Evolutionary conservation across 2,797 vertebrate species (phyloP).

Genomic region (Echiichthys vipera): DNA sequence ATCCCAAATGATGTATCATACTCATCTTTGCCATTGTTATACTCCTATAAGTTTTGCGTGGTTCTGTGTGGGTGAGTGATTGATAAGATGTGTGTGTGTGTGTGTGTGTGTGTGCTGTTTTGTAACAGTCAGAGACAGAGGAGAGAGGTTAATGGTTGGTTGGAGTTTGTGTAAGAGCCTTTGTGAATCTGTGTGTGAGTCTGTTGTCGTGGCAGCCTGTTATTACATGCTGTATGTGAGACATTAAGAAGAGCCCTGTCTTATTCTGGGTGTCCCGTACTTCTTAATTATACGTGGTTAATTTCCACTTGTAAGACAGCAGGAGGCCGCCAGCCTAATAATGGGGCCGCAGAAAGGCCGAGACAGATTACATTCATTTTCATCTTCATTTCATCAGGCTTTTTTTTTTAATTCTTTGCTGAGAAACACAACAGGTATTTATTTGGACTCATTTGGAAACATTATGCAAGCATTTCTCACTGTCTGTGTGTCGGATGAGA

Average conservation of each 20-base stretch:
- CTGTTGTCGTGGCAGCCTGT: conserved; percentile 66
- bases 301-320: conserved; percentile 58
- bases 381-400: conserved; percentile 23
- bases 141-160: conserved; percentile 53
- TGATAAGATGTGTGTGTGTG: conserved; percentile 23
- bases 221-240: conserved; percentile 72
- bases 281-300: conserved; percentile 70
- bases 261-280: conserved; percentile 66
- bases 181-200: conserved; percentile 31
- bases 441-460: conserved; percentile 26
- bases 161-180: conserved; percentile 41
- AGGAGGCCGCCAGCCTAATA: conserved; percentile 50
- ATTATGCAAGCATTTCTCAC: conserved; percentile 46
- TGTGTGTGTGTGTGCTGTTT: conserved; percentile 37
- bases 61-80: conserved; percentile 51
- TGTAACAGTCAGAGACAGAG: conserved; percentile 33
- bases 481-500: conserved; percentile 38
- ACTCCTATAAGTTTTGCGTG: conserved; percentile 27
- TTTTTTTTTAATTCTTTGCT: conserved; percentile 18
- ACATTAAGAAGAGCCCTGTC: conserved; percentile 66
- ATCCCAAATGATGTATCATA: conserved; percentile 37
- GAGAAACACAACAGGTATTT: conserved; percentile 23
- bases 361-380: conserved; percentile 41
- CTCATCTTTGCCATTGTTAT: conserved; percentile 42
- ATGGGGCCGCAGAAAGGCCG: conserved; percentile 41